These are phyloP conservation scores for Penaeus chinensis DNA, from an alignment of 1,140 invertebrate species.

Conservation along the genomic window DNA sequence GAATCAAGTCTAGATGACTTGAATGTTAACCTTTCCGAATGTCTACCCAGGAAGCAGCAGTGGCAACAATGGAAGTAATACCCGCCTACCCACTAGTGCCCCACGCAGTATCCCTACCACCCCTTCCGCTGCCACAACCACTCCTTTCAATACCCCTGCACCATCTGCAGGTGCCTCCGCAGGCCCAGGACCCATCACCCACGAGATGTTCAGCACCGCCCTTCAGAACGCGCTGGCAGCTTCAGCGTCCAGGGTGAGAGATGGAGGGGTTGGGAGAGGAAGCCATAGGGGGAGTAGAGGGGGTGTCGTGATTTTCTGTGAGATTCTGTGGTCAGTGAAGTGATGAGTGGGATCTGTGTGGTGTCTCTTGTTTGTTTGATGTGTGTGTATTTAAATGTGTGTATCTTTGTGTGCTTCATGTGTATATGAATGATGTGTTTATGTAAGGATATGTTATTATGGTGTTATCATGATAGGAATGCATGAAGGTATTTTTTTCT, in stretches of 20 bases:
- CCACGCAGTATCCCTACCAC: constrained; percentile 55
- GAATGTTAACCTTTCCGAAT: no score
- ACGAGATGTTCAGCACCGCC: constrained; percentile 57
- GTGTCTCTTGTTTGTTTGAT: no score
- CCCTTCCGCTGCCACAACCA: constrained; percentile 48
- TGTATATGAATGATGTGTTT: no score
- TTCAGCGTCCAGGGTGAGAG: constrained; percentile 46
- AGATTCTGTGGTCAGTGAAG: no score
- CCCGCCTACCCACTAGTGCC: constrained; percentile 40
- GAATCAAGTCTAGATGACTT: no score
- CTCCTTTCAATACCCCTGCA: constrained; percentile 52
- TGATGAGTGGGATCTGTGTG: no score
- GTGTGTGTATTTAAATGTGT: no score
- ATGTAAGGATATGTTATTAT: no score
- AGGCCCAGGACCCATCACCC: constrained; percentile 50
- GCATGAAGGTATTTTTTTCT: no score
- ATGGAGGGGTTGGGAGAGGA: neutral
- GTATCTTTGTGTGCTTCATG: no score
- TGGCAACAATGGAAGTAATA: constrained; percentile 31
- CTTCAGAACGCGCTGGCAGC: constrained; percentile 51
- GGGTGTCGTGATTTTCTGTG: neutral
- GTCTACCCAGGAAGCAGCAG: constrained; percentile 15
- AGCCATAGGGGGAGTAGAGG: neutral
- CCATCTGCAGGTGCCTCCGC: constrained; percentile 34
- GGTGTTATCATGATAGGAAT: no score